A percentile compares a stretch with the other conserved stretches of the same genome.
Evolutionary conservation across 2,888 invertebrate genomes (phyloP).

Genomic region (Leptogaster cylindrica): DNA sequence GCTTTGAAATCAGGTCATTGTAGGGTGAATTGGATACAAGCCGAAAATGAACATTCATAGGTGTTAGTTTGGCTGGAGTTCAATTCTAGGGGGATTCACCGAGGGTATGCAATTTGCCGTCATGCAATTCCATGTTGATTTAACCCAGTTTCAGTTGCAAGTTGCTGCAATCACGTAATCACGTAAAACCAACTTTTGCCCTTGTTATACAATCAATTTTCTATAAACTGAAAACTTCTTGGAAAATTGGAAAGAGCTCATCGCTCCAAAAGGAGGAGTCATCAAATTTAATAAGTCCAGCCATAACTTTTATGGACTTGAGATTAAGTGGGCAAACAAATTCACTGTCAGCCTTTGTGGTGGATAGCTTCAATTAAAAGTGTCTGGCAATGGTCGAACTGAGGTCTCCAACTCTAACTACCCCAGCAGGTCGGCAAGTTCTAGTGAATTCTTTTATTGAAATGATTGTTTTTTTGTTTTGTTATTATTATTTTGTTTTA

Average conservation of each 20-base stretch:
- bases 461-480: too few relatives aligned
- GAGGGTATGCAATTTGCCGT: neutral
- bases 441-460: neutral
- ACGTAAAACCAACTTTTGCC: neutral
- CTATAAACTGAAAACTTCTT: conserved; percentile 2
- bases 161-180: conserved; percentile 16
- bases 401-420: neutral
- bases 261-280: neutral
- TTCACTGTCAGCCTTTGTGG: conserved; percentile 11
- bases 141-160: neutral
- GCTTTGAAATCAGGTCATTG: neutral
- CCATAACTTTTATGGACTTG: conserved; percentile 18
- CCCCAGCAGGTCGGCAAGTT: neutral
- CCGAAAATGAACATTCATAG: too few relatives aligned
- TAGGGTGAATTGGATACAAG: neutral
- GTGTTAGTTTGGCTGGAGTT: too few relatives aligned
- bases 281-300: conserved; percentile 21
- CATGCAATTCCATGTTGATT: conserved; percentile 1
- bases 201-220: neutral
- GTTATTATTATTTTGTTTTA: too few relatives aligned
- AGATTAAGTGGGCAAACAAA: conserved; percentile 16
- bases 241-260: conserved; percentile 11
- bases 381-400: neutral
- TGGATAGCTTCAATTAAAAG: conserved; percentile 10
- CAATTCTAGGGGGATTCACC: neutral